Conservation (phyloP, 2,888 invertebrate species). For the Onthophagus sagittarius region DNA sequence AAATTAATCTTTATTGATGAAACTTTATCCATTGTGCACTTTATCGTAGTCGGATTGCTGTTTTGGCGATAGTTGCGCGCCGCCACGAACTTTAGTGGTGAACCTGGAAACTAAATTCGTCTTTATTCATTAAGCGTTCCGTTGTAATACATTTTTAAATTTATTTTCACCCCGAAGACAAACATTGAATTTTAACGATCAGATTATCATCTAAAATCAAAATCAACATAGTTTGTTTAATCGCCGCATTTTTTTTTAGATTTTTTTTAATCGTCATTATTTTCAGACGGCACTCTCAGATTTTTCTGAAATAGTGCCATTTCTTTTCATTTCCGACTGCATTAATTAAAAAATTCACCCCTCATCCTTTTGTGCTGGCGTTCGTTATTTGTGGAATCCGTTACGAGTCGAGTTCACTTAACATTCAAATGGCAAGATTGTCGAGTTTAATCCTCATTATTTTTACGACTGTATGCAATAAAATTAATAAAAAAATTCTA, state of each 20-base stretch:
- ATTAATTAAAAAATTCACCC: constrained; percentile 3
- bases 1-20: constrained; percentile 46
- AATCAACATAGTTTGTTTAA: constrained; percentile 17
- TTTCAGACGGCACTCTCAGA: not conserved
- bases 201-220: constrained; percentile 34
- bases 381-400: constrained; percentile 6
- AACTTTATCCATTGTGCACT: constrained; percentile 34
- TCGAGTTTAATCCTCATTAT: not conserved
- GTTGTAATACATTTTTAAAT: constrained; percentile 48
- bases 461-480: not conserved
- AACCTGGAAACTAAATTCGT: constrained; percentile 21
- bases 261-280: not conserved
- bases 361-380: not conserved
- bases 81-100: constrained; percentile 1
- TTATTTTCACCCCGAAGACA: constrained; percentile 46
- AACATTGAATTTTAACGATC: constrained; percentile 48
- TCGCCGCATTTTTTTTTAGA: not conserved
- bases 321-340: not conserved
- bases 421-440: not conserved
- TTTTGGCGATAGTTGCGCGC: not conserved
- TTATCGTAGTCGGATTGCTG: constrained; percentile 28
- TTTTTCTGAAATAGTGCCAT: not conserved
- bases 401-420: not conserved
- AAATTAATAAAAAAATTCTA: not conserved
- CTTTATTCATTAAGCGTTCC: constrained; percentile 44